These are phyloP conservation scores for Platorchestia sp. DNA, from an alignment of 1,140 invertebrate genomes.

Conservation along the genomic window DNA sequence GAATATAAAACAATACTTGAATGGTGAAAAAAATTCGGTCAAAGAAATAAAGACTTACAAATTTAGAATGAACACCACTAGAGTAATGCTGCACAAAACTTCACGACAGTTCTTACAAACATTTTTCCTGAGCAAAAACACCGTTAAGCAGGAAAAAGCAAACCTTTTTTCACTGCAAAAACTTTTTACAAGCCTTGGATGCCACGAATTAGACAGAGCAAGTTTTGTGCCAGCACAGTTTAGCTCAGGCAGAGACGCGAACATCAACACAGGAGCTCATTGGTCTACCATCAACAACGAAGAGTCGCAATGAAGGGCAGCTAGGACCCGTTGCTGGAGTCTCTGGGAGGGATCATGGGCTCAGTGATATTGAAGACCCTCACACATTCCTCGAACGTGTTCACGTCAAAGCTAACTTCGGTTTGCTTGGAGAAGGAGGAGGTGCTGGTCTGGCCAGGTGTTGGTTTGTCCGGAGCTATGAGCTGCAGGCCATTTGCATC, in stretches of 20 bases:
- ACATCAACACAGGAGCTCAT: no score
- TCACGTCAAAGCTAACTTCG: background rate
- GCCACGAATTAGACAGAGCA: background rate
- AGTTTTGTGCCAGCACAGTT: background rate
- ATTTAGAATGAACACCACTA: background rate
- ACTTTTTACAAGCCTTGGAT: background rate
- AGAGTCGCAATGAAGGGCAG: background rate
- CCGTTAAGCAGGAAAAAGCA: background rate
- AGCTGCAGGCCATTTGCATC: slow-evolving; percentile 12
- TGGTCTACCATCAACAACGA: no score
- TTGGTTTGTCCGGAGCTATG: slow-evolving; percentile 33
- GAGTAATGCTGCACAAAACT: background rate
- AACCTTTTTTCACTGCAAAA: background rate
- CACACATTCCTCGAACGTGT: slow-evolving; percentile 1
- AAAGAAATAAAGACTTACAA: background rate
- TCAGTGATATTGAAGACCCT: background rate
- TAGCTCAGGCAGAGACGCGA: background rate
- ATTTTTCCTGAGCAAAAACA: background rate
- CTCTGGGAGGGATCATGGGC: slow-evolving; percentile 27
- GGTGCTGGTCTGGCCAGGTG: background rate
- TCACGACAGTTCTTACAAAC: background rate
- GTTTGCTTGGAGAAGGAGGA: background rate
- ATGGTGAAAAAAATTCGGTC: background rate
- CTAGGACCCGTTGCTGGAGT: background rate
- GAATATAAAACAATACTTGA: no score